Evolutionary conservation across 2,888 invertebrate genomes (phyloP).

Genomic region (Microdon myrmicae): DNA sequence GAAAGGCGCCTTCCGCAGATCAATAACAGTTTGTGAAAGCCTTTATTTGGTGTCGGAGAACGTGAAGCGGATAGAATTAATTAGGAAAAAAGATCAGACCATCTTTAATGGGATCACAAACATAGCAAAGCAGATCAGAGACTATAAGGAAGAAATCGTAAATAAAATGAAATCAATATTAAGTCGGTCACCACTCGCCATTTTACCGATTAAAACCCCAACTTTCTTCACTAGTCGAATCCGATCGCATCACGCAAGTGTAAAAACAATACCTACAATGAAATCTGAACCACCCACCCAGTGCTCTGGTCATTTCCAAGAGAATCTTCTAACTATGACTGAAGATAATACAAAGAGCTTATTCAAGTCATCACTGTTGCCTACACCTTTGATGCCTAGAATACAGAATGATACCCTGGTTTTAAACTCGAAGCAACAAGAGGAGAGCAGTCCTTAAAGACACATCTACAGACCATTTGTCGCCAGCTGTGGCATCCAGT

Average conservation of each 20-base stretch:
- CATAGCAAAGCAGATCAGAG: conserved; percentile 76
- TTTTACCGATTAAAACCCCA: conserved; percentile 74
- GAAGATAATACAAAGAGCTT: conserved; percentile 28
- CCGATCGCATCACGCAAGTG: conserved; percentile 54
- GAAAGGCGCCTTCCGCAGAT: too few relatives aligned
- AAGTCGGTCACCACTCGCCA: conserved; percentile 78
- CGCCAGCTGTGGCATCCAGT: conserved; percentile 54
- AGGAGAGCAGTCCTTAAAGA: conserved; percentile 57
- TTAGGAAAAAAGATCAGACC: conserved; percentile 74
- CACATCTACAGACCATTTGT: conserved; percentile 57
- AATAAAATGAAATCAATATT: conserved; percentile 78
- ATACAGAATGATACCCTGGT: conserved; percentile 8
- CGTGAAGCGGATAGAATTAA: conserved; percentile 73
- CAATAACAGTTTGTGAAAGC: conserved; percentile 87
- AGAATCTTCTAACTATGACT: conserved; percentile 59
- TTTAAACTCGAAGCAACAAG: too few relatives aligned
- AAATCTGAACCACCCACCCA: conserved; percentile 13
- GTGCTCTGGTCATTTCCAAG: conserved; percentile 59
- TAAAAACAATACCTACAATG: conserved; percentile 27
- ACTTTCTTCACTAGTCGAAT: conserved; percentile 68
- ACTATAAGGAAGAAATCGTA: conserved; percentile 80
- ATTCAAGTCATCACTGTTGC: conserved; percentile 28
- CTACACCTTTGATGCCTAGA: too few relatives aligned
- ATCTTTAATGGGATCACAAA: conserved; percentile 74
- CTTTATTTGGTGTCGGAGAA: conserved; percentile 87